These are phyloP conservation scores for Ceratoteleas bidentatus DNA, from an alignment of 1,140 invertebrate genomes.

Conservation along the genomic window DNA sequence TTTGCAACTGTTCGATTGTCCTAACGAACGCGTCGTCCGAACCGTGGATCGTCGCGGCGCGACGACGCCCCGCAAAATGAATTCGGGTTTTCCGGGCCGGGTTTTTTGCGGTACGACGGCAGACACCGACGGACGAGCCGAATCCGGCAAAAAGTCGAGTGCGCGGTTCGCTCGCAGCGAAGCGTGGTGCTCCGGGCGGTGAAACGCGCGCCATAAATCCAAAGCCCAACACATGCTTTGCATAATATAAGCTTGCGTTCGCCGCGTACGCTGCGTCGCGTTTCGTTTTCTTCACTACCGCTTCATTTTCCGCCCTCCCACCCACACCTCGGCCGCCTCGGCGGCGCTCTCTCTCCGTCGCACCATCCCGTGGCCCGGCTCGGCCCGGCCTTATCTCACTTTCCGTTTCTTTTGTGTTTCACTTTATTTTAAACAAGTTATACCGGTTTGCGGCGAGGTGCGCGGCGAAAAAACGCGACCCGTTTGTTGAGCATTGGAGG, in stretches of 20 bases:
- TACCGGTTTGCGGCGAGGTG: slow-evolving; percentile 69
- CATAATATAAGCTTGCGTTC: slow-evolving; percentile 79
- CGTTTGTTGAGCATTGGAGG: slow-evolving; percentile 10
- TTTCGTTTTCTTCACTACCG: slow-evolving; percentile 63
- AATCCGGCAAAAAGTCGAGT: slow-evolving; percentile 66
- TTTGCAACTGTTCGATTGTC: slow-evolving; percentile 57
- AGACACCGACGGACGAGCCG: slow-evolving; percentile 34
- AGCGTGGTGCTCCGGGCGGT: slow-evolving; percentile 69
- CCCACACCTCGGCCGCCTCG: slow-evolving; percentile 29
- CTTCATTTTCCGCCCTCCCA: slow-evolving; percentile 45
- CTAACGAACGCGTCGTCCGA: slow-evolving; percentile 25
- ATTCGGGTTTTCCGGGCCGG: slow-evolving; percentile 41
- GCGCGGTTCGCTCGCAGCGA: slow-evolving; percentile 51
- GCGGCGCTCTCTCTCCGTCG: not conserved
- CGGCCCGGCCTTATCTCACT: slow-evolving; percentile 34
- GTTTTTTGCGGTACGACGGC: slow-evolving; percentile 44
- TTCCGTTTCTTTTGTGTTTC: slow-evolving; percentile 42
- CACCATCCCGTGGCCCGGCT: slow-evolving; percentile 40
- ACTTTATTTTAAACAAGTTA: slow-evolving; percentile 70
- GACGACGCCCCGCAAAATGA: slow-evolving; percentile 15
- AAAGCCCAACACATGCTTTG: slow-evolving; percentile 78
- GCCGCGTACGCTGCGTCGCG: slow-evolving; percentile 57
- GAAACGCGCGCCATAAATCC: slow-evolving; percentile 79
- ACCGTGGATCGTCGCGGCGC: not conserved
- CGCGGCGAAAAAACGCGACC: slow-evolving; percentile 54